phyloP scores from a whole-genome alignment of 2,113 vertebrate genomes.

The Macquaria ambigua region DNA sequence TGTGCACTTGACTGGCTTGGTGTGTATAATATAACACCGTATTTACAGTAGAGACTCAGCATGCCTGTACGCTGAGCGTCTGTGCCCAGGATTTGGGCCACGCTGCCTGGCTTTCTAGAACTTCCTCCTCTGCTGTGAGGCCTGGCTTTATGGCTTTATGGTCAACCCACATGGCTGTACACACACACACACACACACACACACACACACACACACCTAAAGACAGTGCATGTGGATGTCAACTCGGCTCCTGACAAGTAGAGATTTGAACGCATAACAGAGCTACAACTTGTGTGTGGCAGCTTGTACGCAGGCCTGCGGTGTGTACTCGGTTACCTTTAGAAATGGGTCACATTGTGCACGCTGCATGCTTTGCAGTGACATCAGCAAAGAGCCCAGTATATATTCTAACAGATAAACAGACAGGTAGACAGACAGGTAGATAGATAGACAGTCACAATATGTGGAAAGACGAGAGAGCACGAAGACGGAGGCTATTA shows the following conservation, averaged over 20 bases:
- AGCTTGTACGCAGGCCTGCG: background rate
- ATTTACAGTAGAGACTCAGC: slow-evolving; percentile 2
- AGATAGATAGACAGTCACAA: background rate
- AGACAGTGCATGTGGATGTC: background rate
- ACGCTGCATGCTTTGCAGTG: slow-evolving; percentile 11
- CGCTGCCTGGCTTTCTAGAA: background rate
- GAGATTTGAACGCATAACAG: slow-evolving; percentile 5
- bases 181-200: background rate
- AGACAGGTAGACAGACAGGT: background rate
- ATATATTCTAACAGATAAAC: background rate
- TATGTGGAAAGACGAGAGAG: background rate
- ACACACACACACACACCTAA: slow-evolving; percentile 7
- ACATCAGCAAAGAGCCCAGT: slow-evolving; percentile 10
- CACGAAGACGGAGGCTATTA: slow-evolving; percentile 3
- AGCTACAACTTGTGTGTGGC: slow-evolving; percentile 10
- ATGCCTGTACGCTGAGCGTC: background rate
- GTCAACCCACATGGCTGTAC: background rate
- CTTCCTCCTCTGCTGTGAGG: slow-evolving; percentile 15
- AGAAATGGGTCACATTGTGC: slow-evolving; percentile 34
- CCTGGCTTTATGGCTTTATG: background rate
- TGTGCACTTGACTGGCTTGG: no score
- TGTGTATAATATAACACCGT: background rate
- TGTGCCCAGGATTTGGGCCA: background rate
- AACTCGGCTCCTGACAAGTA: background rate
- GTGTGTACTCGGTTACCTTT: slow-evolving; percentile 16